Percentiles rank a stretch among this genome's conserved stretches.
Evolutionary conservation across 2,797 vertebrate species (phyloP).

Genomic region (Valencia hispanica): DNA sequence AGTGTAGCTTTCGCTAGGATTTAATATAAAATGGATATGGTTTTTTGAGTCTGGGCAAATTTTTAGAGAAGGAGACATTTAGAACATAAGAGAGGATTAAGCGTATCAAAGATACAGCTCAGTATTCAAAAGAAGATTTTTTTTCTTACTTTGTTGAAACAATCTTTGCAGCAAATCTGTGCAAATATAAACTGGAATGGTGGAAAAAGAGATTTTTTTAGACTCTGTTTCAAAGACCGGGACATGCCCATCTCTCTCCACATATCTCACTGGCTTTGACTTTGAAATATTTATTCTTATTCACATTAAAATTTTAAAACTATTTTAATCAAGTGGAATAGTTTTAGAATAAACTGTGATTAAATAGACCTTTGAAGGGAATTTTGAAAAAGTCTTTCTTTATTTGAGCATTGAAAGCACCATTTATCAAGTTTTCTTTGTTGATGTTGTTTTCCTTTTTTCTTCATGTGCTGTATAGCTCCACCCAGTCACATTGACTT

Average conservation of each 20-base stretch:
- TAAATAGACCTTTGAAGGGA: background rate
- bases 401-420: background rate
- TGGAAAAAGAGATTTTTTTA: background rate
- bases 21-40: background rate
- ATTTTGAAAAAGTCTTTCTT: background rate
- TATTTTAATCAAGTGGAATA: background rate
- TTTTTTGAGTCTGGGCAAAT: background rate
- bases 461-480: background rate
- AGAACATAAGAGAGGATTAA: background rate
- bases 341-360: background rate
- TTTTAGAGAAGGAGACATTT: background rate
- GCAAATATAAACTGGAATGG: background rate
- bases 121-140: background rate
- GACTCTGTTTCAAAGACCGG: no score
- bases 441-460: background rate
- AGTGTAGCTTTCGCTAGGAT: background rate
- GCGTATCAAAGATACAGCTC: background rate
- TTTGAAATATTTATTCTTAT: background rate
- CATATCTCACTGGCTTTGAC: background rate
- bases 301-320: background rate
- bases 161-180: background rate
- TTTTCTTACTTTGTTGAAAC: background rate
- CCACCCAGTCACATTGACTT: slow-evolving; percentile 21
- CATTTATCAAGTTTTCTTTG: background rate
- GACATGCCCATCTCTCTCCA: no score